phyloP scores from a whole-genome alignment of 30 jellyfish, hydroid and myxozoan genomes.

The Haliclystus octoradiatus region DNA sequence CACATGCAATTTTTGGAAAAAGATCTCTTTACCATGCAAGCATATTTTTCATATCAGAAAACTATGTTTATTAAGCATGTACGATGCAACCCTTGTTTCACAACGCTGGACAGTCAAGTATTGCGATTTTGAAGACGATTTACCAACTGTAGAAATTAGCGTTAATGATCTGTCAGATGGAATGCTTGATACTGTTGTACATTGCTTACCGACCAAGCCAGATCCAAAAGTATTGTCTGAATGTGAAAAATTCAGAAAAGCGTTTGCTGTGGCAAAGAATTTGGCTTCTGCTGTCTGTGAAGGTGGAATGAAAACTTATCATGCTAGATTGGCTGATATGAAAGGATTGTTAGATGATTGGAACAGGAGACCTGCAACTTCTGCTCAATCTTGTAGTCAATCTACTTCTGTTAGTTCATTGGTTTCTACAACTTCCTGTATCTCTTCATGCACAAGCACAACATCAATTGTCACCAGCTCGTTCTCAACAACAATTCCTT shows the following conservation, averaged over 20 bases:
- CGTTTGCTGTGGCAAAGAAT: slow-evolving; percentile 6
- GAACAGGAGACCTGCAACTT: too few relatives aligned
- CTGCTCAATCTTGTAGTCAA: too few relatives aligned
- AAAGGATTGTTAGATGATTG: too few relatives aligned
- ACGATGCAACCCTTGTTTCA: slow-evolving; percentile 23
- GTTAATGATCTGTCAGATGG: too few relatives aligned
- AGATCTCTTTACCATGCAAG: slow-evolving; percentile 14
- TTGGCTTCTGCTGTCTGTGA: slow-evolving; percentile 36
- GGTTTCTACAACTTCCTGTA: too few relatives aligned
- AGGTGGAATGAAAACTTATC: slow-evolving; percentile 59
- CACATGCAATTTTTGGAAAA: slow-evolving; percentile 9
- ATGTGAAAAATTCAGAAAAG: slow-evolving; percentile 10
- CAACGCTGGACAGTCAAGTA: slow-evolving; percentile 31
- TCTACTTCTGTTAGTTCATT: too few relatives aligned
- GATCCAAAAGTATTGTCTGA: slow-evolving; percentile 2
- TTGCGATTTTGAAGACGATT: slow-evolving; percentile 2
- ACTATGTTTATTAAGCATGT: background rate
- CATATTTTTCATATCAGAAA: slow-evolving; percentile 12
- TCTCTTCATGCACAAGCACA: too few relatives aligned
- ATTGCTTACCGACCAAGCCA: background rate
- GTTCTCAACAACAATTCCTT: too few relatives aligned
- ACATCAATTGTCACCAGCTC: too few relatives aligned
- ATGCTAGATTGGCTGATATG: too few relatives aligned
- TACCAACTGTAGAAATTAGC: background rate
- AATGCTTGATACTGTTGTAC: slow-evolving; percentile 3